Percentiles rank a stretch among this genome's conserved stretches.
These are phyloP conservation scores for Myopa testacea DNA, from an alignment of 2,888 invertebrate genomes.

Conservation along the genomic window DNA sequence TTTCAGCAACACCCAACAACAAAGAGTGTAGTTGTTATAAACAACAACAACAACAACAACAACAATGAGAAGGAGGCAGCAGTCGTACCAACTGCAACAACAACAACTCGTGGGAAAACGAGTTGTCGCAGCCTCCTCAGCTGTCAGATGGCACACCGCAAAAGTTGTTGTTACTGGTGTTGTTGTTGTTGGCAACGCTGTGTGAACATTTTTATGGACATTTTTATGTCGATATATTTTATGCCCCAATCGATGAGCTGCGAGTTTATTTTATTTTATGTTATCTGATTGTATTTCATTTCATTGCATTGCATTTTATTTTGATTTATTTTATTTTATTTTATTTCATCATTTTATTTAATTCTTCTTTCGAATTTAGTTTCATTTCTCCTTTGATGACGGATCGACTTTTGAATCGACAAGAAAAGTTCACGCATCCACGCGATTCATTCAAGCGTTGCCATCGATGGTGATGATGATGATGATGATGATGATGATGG, in stretches of 20 bases:
- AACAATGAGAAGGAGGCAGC: neutral
- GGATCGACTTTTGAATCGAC: too few species aligned
- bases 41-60: slow-evolving; percentile 3
- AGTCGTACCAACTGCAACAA: neutral
- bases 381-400: neutral
- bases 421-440: too few species aligned
- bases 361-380: neutral
- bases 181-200: neutral
- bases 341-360: neutral
- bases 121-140: too few species aligned
- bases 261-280: neutral
- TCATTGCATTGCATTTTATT: neutral
- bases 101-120: neutral
- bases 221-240: too few species aligned
- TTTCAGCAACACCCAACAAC: neutral
- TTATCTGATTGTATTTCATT: neutral
- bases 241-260: too few species aligned
- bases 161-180: too few species aligned
- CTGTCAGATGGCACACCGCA: too few species aligned
- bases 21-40: neutral
- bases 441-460: too few species aligned
- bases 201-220: neutral
- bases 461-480: too few species aligned
- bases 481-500: too few species aligned
- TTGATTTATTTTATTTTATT: neutral